phyloP scores from a whole-genome alignment of 2,888 invertebrate species.

The Digitonthophagus gazella region DNA sequence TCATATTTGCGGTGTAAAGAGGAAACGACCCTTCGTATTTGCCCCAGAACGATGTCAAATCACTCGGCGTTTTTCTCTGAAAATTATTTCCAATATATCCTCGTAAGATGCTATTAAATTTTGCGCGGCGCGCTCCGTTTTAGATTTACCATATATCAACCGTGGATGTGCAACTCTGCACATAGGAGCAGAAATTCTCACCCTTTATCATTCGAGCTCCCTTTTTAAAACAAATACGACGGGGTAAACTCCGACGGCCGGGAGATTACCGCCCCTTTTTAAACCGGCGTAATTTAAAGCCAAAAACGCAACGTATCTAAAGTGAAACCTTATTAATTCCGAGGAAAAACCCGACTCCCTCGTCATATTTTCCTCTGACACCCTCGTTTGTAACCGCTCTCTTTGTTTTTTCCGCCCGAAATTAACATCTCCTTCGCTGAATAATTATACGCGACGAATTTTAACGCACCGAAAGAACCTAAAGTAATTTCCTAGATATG shows the following conservation, averaged over 20 bases:
- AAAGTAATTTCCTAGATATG: slow-evolving; percentile 20
- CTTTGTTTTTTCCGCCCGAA: slow-evolving; percentile 18
- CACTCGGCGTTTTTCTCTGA: slow-evolving; percentile 60
- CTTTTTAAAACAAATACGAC: no score
- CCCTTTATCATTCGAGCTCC: background rate
- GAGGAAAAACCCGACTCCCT: slow-evolving; percentile 1
- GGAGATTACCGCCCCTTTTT: background rate
- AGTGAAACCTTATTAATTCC: slow-evolving; percentile 17
- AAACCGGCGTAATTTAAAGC: background rate
- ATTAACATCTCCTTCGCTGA: slow-evolving; percentile 21
- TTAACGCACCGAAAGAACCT: no score
- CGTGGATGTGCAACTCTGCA: background rate
- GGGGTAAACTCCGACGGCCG: background rate
- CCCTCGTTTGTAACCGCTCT: slow-evolving; percentile 17
- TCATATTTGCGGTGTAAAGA: slow-evolving; percentile 59
- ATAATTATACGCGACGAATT: slow-evolving; percentile 20
- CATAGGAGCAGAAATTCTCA: background rate
- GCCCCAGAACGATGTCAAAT: slow-evolving; percentile 56
- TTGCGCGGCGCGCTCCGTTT: background rate
- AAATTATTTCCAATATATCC: slow-evolving; percentile 23
- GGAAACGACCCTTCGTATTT: slow-evolving; percentile 55
- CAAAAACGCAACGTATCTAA: slow-evolving; percentile 1
- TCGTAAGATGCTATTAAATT: no score
- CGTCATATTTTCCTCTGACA: slow-evolving; percentile 21
- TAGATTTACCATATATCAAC: slow-evolving; percentile 9